Percentiles rank a stretch among this genome's conserved stretches.
Evolutionary conservation across 2,888 invertebrate species (phyloP).

Genomic region (Erebia aethiops): DNA sequence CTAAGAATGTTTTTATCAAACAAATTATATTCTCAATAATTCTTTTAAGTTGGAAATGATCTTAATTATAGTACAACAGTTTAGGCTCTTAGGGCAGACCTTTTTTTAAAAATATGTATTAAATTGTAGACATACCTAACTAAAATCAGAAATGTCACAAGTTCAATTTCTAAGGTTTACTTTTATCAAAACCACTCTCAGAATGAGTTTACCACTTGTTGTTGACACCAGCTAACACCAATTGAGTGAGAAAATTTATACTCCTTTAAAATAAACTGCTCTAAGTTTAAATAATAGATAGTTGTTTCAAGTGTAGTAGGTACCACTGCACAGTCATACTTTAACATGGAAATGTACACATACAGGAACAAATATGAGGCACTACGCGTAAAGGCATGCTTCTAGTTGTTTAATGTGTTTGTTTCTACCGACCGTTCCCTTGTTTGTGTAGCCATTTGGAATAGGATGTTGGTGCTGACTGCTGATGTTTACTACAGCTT

Average conservation of each 20-base stretch:
- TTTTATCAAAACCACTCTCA: no score
- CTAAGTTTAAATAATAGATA: not conserved
- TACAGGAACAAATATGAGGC: slow-evolving; percentile 15
- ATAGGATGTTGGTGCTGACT: slow-evolving; percentile 14
- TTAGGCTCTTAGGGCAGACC: no score
- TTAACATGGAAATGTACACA: slow-evolving; percentile 6
- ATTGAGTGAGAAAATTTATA: no score
- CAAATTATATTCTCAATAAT: no score
- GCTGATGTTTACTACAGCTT: slow-evolving; percentile 14
- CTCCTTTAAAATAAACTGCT: not conserved
- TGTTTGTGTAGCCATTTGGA: slow-evolving; percentile 23
- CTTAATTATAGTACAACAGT: no score
- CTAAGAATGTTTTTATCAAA: no score
- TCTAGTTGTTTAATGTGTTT: slow-evolving; percentile 23
- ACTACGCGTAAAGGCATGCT: slow-evolving; percentile 13
- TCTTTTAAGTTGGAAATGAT: no score
- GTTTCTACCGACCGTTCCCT: slow-evolving; percentile 13
- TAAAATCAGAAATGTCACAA: no score
- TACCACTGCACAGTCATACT: not conserved
- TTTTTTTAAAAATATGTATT: no score
- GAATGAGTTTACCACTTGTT: no score
- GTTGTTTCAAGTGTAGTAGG: not conserved
- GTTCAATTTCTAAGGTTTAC: no score
- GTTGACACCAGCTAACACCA: not conserved
- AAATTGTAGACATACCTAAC: no score